Percentiles rank a stretch among this genome's conserved stretches.
These are phyloP conservation scores for Myotis yumanensis DNA, from an alignment of 2,113 vertebrate genomes.

Conservation along the genomic window DNA sequence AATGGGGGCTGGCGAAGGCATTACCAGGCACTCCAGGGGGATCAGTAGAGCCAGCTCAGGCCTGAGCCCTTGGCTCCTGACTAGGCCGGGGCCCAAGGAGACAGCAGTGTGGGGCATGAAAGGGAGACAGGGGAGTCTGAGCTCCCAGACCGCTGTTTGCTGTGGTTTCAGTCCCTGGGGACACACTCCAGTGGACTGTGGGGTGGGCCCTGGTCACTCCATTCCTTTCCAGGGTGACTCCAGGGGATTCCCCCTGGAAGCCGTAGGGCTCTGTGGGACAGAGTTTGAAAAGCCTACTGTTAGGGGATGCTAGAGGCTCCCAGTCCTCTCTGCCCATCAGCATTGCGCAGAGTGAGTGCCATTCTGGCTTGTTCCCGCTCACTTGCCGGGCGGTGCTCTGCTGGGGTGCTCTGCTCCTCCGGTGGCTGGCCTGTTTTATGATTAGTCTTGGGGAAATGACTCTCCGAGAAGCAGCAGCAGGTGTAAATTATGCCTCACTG, in stretches of 20 bases:
- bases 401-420: background rate
- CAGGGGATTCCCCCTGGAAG: background rate
- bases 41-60: background rate
- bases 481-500: slow-evolving; percentile 59
- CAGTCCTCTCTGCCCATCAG: background rate
- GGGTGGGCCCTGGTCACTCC: background rate
- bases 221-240: background rate
- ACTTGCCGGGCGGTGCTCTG: too few species aligned
- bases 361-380: background rate
- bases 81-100: background rate
- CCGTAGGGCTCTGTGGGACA: background rate
- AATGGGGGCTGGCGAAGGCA: background rate
- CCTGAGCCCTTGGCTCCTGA: background rate
- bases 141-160: background rate
- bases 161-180: background rate
- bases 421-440: slow-evolving; percentile 35
- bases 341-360: background rate
- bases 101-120: accelerated
- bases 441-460: slow-evolving; percentile 36
- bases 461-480: slow-evolving; percentile 18
- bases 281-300: background rate
- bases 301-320: too few species aligned
- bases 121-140: background rate
- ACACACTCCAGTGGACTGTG: background rate
- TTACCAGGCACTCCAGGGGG: background rate